Base-by-base conservation (phyloP, 1,140 invertebrate species). In the Nilaparvata lugens region DNA sequence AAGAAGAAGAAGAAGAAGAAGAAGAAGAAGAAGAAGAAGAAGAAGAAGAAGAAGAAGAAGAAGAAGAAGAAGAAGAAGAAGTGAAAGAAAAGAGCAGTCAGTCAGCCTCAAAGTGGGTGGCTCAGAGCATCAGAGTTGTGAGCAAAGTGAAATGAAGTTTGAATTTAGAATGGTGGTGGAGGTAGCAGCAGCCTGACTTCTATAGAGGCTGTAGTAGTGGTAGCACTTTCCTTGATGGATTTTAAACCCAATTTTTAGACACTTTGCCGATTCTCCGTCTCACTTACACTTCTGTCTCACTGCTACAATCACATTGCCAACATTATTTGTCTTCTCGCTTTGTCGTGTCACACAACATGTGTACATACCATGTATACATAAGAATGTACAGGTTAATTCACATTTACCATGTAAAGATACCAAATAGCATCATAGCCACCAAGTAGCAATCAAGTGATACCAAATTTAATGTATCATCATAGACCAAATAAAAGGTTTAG, bases 11-110 rank as follows among this genome's bases (percentile, higher is more conserved):
- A 7, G 18, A 19, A 48, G 45, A 9, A 48, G 9, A 18, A 48
- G 45, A 4, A 9, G 45, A 9, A 48, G 45, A 48, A 48, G 45
- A 48, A 48, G 45, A 48, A 48, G 45, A 48, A 48, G 45, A 48
- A 48, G 45, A 9, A 48, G 45, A 48, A 48, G 45, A 48, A 48
- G 45, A 48, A 48, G 45, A 48, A 48, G 45, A 48, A 48, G 45
- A 9, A 35, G 18, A 56, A 38, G 55, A 28, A 24, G 24, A 38
- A 56, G 55, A 56, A 28, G 25, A 28, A 28, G 25, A 28, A 28
- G 25, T 4, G 7, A 28, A 28, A 28, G 25, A 28, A 28, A 38
- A 56, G 24, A 40, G 48, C 23, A 52, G 56, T 5, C 23, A 14
- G 28, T 6, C 6, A 35, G 35, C 18, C 28, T 18, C 16, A 57